These are phyloP conservation scores for Leptarthrus brevirostris DNA, from an alignment of 2,888 invertebrate genomes.

Conservation along the genomic window DNA sequence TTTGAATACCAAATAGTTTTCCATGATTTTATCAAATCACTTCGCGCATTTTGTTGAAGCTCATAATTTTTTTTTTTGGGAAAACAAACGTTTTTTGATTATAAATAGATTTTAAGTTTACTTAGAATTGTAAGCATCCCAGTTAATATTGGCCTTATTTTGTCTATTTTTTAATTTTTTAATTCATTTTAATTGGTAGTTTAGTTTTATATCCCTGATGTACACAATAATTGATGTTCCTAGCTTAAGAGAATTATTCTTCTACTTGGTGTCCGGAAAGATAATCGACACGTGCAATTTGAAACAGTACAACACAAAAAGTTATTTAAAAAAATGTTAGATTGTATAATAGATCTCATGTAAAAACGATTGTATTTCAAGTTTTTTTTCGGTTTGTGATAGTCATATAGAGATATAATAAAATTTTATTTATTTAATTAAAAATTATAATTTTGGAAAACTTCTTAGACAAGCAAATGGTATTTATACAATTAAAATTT, in stretches of 20 bases:
- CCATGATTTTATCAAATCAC: neutral
- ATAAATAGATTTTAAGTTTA: conserved; percentile 6
- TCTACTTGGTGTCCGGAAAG: neutral
- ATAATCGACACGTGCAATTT: no score
- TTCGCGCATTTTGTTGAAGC: neutral
- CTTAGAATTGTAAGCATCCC: conserved; percentile 8
- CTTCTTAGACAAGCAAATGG: no score
- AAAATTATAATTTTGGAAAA: no score
- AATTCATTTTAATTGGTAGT: neutral
- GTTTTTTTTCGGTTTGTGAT: no score
- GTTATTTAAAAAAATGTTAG: no score
- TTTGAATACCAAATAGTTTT: neutral
- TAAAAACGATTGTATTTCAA: no score
- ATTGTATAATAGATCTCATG: no score
- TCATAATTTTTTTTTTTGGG: neutral
- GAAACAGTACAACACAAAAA: no score
- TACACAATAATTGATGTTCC: neutral
- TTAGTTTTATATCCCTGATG: neutral
- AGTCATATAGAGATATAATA: no score
- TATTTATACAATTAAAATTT: no score
- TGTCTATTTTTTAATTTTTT: neutral
- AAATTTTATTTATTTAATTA: no score
- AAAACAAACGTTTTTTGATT: neutral
- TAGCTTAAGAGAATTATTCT: neutral
- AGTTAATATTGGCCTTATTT: conserved; percentile 22